These are phyloP conservation scores for Dascillus cervinus DNA, from an alignment of 2,888 invertebrate species.

Conservation along the genomic window DNA sequence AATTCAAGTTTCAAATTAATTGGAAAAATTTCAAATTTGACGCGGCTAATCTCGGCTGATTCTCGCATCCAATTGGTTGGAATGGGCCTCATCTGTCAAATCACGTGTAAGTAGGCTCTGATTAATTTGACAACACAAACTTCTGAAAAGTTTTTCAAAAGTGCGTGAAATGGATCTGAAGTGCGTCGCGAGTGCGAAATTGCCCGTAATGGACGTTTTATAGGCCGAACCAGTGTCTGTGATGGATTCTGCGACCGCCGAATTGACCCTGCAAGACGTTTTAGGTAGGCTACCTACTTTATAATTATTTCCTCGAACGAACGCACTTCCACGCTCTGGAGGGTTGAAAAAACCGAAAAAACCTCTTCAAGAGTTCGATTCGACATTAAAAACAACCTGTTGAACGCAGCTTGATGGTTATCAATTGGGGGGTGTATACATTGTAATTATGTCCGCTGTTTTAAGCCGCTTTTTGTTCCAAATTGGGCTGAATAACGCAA, in stretches of 20 bases:
- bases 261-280: constrained; percentile 35
- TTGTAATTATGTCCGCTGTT: too few relatives aligned
- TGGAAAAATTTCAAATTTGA: too few relatives aligned
- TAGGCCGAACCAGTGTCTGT: constrained; percentile 12
- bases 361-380: too few relatives aligned
- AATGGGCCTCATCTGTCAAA: constrained; percentile 9
- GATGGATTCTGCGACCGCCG: constrained; percentile 36
- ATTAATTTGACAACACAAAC: constrained; percentile 20
- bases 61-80: constrained; percentile 8
- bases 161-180: constrained; percentile 9
- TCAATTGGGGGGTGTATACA: too few relatives aligned
- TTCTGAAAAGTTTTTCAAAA: constrained; percentile 13
- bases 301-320: too few relatives aligned
- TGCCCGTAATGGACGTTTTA: constrained; percentile 7
- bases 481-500: too few relatives aligned
- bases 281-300: constrained; percentile 38
- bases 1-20: too few relatives aligned
- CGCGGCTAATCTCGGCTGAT: too few relatives aligned
- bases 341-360: too few relatives aligned
- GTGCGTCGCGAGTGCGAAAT: constrained; percentile 3
- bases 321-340: too few relatives aligned
- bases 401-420: too few relatives aligned
- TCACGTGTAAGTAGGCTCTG: constrained; percentile 20
- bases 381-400: constrained; percentile 5
- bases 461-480: too few relatives aligned